Percentiles rank a stretch among this genome's conserved stretches.
Conservation (phyloP, 1,140 invertebrate species). For the Sycophaga agraensis region DNA sequence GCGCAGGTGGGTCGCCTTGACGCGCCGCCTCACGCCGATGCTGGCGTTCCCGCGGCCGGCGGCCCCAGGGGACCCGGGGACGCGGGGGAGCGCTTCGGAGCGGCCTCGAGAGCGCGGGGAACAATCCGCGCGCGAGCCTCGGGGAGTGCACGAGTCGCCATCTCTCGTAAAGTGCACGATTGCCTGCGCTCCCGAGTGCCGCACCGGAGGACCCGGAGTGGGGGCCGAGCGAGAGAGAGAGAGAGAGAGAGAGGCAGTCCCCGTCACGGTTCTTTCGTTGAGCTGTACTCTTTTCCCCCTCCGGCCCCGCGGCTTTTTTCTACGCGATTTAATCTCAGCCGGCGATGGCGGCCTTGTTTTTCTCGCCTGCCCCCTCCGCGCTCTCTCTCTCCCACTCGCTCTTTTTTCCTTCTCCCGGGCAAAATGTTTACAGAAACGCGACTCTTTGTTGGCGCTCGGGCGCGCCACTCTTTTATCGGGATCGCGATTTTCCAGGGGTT, state of each 20-base stretch:
- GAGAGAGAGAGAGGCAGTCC: constrained; percentile 4
- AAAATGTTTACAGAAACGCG: constrained; percentile 1
- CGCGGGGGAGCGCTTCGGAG: constrained; percentile 6
- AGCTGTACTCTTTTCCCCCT: not conserved
- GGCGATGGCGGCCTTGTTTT: not conserved
- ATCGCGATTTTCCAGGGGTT: no score
- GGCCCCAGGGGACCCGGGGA: not conserved
- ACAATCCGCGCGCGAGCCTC: constrained; percentile 23
- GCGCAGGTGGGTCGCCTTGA: no score
- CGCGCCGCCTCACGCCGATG: constrained; percentile 20
- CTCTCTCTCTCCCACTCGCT: no score
- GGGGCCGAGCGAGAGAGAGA: not conserved
- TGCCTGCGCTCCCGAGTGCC: not conserved
- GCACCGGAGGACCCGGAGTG: not conserved
- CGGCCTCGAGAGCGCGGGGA: constrained; percentile 1
- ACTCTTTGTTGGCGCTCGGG: no score
- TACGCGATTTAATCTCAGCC: constrained; percentile 21
- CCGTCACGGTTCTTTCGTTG: constrained; percentile 22
- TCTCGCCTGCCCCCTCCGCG: no score
- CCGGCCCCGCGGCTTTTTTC: not conserved
- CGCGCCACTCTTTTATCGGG: no score
- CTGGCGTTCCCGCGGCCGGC: not conserved
- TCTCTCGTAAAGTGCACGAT: constrained; percentile 27
- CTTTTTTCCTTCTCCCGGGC: no score
- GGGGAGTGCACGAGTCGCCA: constrained; percentile 20